Evolutionary conservation across 2,113 vertebrate genomes (phyloP).

Genomic region (Seriola rivoliana): DNA sequence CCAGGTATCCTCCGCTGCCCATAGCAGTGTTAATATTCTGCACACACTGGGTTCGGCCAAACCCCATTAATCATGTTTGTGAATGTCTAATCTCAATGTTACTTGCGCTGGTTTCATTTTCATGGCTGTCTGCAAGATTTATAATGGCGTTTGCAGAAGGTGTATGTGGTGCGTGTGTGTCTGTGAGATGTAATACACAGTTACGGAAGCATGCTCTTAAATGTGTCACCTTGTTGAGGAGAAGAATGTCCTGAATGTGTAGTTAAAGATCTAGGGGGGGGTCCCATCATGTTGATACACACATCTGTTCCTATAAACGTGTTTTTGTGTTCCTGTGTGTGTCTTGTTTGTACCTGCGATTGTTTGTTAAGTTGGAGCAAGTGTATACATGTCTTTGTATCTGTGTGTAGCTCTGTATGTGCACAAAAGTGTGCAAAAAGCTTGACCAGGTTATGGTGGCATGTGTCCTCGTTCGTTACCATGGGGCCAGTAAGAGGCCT

Average conservation of each 20-base stretch:
- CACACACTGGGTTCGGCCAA: slow-evolving; percentile 71
- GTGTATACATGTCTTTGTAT: background rate
- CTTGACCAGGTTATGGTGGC: slow-evolving; percentile 57
- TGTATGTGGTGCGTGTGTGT: slow-evolving; percentile 52
- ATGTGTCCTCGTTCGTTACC: slow-evolving; percentile 65
- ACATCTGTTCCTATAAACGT: slow-evolving; percentile 34
- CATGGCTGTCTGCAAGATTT: slow-evolving; percentile 84
- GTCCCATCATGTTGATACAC: slow-evolving; percentile 37
- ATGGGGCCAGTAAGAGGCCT: slow-evolving; percentile 69
- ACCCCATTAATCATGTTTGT: slow-evolving; percentile 85
- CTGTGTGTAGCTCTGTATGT: background rate
- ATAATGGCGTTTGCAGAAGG: slow-evolving; percentile 77
- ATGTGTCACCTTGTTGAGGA: slow-evolving; percentile 73
- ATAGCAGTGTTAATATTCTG: slow-evolving; percentile 80
- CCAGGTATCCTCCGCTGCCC: slow-evolving; percentile 67
- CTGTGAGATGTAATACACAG: slow-evolving; percentile 57
- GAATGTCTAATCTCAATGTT: slow-evolving; percentile 84
- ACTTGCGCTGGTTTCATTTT: slow-evolving; percentile 83
- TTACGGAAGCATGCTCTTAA: slow-evolving; percentile 69
- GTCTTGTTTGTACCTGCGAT: background rate
- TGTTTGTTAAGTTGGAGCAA: background rate
- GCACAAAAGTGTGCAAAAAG: slow-evolving; percentile 6
- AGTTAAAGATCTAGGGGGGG: slow-evolving; percentile 44
- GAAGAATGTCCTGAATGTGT: slow-evolving; percentile 55
- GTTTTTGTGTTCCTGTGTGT: slow-evolving; percentile 3